Evolutionary conservation across 2,797 vertebrate genomes (phyloP), one percentile per base, ranked within the genome.

Genomic region (Gymnothorax reevesii): DNA sequence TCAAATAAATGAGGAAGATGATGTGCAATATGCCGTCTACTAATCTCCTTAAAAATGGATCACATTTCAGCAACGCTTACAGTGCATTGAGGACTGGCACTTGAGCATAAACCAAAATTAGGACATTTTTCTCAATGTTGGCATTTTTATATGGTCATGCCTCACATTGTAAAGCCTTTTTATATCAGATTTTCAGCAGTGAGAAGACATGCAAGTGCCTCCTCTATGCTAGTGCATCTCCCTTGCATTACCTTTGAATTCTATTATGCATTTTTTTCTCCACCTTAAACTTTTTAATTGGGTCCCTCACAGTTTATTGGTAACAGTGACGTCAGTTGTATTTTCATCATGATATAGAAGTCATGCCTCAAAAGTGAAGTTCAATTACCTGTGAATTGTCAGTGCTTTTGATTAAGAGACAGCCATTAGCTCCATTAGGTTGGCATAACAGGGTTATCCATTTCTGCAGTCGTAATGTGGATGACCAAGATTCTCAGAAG

Each of bases 401-500:
- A 85, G 84, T 69, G 87, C 89, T 79, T 88, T 89, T 87, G 86
- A 86, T 86, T 62, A 86, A 86, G 75, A 88, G 87, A 87, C 82
- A 83, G 83, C 86, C 87, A 84, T 80, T 84, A 89, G 88, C 87
- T 84, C 88, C 87, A 82, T 88, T 87, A 88, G 87, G 88, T 87
- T 88, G 83, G 88, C 83, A 88, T 86, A 77, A 85, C 20, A 22
- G 33, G 75, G 75, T 62, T 62, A 80, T 80, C 25, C 69, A 62
- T 82, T 88, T 88, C 84, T 86, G 42, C 73, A 77, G 71, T 57
- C 57, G 84, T 84, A 84, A 84, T 83, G 88, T 87, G 73, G 87
- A 88, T 86, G 83, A 85, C 79, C 84, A 86, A 66, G 83, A 84
- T 66, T 49, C 17, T 15, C 54, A 71, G 64, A 64, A 86, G 84